Base-by-base conservation (phyloP, 2,797 vertebrate genomes). In the Rhinatrema bivittatum region DNA sequence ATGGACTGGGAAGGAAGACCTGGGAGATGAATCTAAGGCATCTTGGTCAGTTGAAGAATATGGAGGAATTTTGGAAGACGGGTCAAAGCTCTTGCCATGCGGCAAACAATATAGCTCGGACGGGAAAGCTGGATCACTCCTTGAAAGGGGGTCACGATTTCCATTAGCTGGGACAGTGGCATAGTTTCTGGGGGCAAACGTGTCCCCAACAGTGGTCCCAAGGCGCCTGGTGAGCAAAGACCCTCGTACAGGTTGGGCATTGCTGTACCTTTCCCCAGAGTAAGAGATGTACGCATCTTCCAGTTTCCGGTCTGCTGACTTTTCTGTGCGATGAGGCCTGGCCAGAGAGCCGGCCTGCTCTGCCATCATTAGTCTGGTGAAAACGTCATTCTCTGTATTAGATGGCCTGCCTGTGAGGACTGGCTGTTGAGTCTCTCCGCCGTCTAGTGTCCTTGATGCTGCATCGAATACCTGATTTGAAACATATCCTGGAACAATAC, bases 261-360 rank as follows among this genome's bases (percentile, higher is more conserved):
- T 71, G 25, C 52, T 39, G 13, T 65, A 65, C 46, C 72, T 82
- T 28, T 74, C 73, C 57, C 82, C 84, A 33, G 70, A 42, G 21
- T 39, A 39, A n/a, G 37, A 64, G 46, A 73, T 56, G 52, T 75
- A 85, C 65, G 73, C 55, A 62, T 74, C 73, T n/a, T n/a, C n/a
- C 46, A 52, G 37, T 25, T 45, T 44, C 21, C 51, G 69, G 61
- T 76, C 63, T 17, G 34, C 20, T 7, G 32, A 17, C 30, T 46
- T 42, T 4, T 38, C 39, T 18, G 34, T 20, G 15, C 22, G 12
- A 22, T 42, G 45, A 22, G 46, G 39, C 25, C 29, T 13, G 33
- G 34, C 35, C 35, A 35, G 12, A n/a, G 16, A 32, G 21, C 43
- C 39, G 29, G 44, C 39, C 25, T 45, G 46, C 20, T 46, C 46